Evolutionary conservation across 2,888 invertebrate species (phyloP).

Genomic region (Ecdyonurus torrentis): DNA sequence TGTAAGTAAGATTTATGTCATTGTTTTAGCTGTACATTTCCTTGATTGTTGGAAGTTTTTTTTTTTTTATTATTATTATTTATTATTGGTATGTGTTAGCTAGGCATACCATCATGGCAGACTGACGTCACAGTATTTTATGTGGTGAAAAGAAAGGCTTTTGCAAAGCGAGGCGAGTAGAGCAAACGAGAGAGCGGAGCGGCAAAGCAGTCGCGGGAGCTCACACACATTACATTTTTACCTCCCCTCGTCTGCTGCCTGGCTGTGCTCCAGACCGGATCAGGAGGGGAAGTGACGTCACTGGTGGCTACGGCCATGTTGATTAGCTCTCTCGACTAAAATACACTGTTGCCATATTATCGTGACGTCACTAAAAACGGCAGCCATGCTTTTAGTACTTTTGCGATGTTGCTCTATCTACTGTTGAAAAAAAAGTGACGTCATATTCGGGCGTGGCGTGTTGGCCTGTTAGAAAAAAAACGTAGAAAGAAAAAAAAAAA

Average conservation of each 20-base stretch:
- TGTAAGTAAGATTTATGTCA: no score
- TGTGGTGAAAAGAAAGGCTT: not conserved
- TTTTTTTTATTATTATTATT: not conserved
- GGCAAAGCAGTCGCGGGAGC: not conserved
- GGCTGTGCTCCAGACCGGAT: not conserved
- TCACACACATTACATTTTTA: not conserved
- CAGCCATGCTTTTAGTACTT: not conserved
- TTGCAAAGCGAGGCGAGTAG: not conserved
- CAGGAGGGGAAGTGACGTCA: not conserved
- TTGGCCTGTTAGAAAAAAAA: no score
- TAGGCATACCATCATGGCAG: no score
- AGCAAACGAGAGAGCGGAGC: no score
- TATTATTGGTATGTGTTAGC: not conserved
- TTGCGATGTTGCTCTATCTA: not conserved
- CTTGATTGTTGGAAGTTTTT: no score
- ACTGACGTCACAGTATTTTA: not conserved
- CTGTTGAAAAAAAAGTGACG: not conserved
- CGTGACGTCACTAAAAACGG: not conserved
- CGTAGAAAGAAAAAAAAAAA: no score
- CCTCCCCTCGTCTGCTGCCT: not conserved
- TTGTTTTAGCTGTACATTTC: no score
- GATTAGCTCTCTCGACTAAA: not conserved
- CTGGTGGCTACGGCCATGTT: not conserved
- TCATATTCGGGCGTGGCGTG: not conserved
- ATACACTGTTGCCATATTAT: not conserved